These are phyloP conservation scores for Heteropelma amictum DNA, from an alignment of 2,888 invertebrate species.

Conservation along the genomic window DNA sequence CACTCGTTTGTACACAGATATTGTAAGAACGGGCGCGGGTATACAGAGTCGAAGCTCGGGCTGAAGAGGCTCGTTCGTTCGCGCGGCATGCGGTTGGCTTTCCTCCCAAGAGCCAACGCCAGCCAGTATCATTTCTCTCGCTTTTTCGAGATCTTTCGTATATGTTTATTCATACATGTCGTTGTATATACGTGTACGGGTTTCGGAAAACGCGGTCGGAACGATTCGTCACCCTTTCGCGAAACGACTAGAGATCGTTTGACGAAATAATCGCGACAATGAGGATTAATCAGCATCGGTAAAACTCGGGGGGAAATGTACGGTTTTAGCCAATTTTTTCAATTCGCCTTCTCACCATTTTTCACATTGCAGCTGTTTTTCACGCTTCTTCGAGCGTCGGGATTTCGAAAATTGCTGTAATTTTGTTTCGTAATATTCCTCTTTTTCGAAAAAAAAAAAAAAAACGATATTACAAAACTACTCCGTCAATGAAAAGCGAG, in stretches of 20 bases:
- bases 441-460: neutral
- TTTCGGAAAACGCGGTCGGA: too few species aligned
- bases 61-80: constrained; percentile 17
- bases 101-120: constrained; percentile 46
- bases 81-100: constrained; percentile 38
- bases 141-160: neutral
- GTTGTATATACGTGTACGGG: neutral
- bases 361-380: too few species aligned
- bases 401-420: too few species aligned
- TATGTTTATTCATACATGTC: neutral
- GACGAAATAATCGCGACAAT: too few species aligned
- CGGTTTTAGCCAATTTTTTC: too few species aligned
- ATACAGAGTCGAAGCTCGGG: constrained; percentile 2
- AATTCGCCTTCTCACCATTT: too few species aligned
- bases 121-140: constrained; percentile 27
- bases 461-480: neutral
- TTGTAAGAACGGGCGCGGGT: neutral
- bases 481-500: neutral
- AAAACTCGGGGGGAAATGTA: too few species aligned
- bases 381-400: too few species aligned
- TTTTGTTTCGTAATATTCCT: too few species aligned
- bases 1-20: constrained; percentile 9
- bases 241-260: too few species aligned
- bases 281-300: too few species aligned
- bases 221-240: too few species aligned